Evolutionary conservation across 1,140 invertebrate species (phyloP).

Genomic region (Drosophila triauraria): DNA sequence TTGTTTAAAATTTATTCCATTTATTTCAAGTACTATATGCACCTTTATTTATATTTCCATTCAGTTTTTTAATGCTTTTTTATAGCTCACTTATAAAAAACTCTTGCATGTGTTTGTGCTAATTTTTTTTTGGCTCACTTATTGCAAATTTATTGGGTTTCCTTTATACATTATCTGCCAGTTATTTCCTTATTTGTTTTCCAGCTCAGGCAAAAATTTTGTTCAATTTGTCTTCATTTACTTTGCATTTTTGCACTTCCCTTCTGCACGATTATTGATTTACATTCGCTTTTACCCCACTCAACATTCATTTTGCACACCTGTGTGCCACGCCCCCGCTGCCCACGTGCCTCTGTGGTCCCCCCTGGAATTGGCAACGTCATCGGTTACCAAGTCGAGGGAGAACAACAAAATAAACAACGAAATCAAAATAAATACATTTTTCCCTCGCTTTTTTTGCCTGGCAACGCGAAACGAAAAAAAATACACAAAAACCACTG

Average conservation of each 20-base stretch:
- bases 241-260: conserved; percentile 54
- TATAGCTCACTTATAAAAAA: background rate
- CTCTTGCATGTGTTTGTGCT: background rate
- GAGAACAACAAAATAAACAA: conserved; percentile 45
- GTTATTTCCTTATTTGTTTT: conserved; percentile 22
- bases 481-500: conserved; percentile 30
- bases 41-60: conserved; percentile 5
- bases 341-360: background rate
- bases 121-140: background rate
- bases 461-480: conserved; percentile 55
- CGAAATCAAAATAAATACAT: conserved; percentile 42
- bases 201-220: conserved; percentile 6
- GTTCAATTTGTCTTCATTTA: conserved; percentile 63
- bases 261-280: conserved; percentile 57
- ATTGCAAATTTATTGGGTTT: background rate
- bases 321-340: conserved; percentile 47
- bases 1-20: background rate
- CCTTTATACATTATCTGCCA: background rate
- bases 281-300: conserved; percentile 51
- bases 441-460: conserved; percentile 44
- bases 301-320: conserved; percentile 65
- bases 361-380: conserved; percentile 21
- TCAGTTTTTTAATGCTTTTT: conserved; percentile 4
- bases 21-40: background rate
- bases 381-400: conserved; percentile 46